Percentiles rank a stretch among this genome's conserved stretches.
Conservation (phyloP, 2,888 invertebrate species). For the Lypha dubia region DNA sequence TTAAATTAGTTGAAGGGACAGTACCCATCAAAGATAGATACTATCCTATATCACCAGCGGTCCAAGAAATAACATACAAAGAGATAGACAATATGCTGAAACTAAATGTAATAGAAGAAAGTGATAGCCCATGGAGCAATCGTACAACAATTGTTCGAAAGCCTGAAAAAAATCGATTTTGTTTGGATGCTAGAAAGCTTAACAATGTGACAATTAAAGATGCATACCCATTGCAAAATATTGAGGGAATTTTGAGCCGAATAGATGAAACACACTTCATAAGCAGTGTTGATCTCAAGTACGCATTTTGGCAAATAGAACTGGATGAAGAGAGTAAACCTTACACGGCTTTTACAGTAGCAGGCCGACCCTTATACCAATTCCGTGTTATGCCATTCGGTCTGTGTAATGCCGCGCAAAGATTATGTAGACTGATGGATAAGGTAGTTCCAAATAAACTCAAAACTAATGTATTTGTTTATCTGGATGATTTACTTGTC, state of each 20-base stretch:
- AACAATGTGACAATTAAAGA: not conserved
- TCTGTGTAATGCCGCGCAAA: not conserved
- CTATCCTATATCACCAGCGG: not conserved
- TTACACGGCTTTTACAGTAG: no score
- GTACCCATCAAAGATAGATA: not conserved
- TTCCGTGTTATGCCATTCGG: no score
- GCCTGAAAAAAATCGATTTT: not conserved
- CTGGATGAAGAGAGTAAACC: no score
- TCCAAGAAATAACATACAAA: not conserved
- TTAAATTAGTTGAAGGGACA: not conserved
- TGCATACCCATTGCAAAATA: slow-evolving; percentile 11
- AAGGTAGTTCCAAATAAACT: no score
- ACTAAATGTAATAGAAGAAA: not conserved
- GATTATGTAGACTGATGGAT: not conserved
- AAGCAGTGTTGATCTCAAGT: no score
- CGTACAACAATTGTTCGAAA: not conserved
- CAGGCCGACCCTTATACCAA: no score
- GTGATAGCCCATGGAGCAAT: slow-evolving; percentile 15
- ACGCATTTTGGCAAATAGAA: no score
- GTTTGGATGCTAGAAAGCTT: slow-evolving; percentile 6
- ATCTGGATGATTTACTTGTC: not conserved
- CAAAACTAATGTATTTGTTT: not conserved
- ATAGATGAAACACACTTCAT: not conserved
- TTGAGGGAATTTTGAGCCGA: not conserved
- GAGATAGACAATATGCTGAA: slow-evolving; percentile 1